Evolutionary conservation across 92 coral and sea anemone species (phyloP), one percentile per base, ranked within the genome.

Genomic region (Muricea muricata): DNA sequence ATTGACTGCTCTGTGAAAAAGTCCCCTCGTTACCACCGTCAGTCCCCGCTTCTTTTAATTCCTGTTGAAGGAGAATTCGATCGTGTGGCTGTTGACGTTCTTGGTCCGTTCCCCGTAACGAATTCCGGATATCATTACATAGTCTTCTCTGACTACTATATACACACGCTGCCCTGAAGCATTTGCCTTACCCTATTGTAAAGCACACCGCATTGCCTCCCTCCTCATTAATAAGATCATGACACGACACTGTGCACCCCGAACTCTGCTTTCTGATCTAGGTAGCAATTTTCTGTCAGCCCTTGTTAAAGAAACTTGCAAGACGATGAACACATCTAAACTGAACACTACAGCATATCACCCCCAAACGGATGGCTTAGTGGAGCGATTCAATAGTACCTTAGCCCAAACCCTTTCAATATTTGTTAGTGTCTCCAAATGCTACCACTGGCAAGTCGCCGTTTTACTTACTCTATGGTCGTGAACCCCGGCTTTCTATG

Each of bases 81-180:
- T 17, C 83, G 32, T 23, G 33, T 55, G 15, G 83, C 72, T 17
- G 70, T 77, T 4, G 6, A 61, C 32, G 11, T 17, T 1, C 32
- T 61, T 3, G 70, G 70, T 9, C 70, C n/a, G n/a, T n/a, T n/a
- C n/a, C n/a, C n/a, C n/a, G n/a, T n/a, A n/a, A n/a, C n/a, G n/a
- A n/a, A n/a, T n/a, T n/a, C n/a, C n/a, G n/a, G n/a, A n/a, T n/a
- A n/a, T n/a, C n/a, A n/a, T n/a, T n/a, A n/a, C n/a, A n/a, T 79
- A 0, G 86, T 80, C 3, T 89, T 93, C 55, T 47, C 86, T 6
- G 93, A 91, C 26, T 86, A 86, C 25, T n/a, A n/a, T n/a, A n/a
- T 66, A 71, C 1, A 82, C 94, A 0, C 65, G 71, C 23, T 91
- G 97, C 91, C 87, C 90, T 3, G 94, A 93, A 70, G 90, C 83